These are phyloP conservation scores for Bombus confusus DNA, from an alignment of 1,140 invertebrate species.

Conservation along the genomic window DNA sequence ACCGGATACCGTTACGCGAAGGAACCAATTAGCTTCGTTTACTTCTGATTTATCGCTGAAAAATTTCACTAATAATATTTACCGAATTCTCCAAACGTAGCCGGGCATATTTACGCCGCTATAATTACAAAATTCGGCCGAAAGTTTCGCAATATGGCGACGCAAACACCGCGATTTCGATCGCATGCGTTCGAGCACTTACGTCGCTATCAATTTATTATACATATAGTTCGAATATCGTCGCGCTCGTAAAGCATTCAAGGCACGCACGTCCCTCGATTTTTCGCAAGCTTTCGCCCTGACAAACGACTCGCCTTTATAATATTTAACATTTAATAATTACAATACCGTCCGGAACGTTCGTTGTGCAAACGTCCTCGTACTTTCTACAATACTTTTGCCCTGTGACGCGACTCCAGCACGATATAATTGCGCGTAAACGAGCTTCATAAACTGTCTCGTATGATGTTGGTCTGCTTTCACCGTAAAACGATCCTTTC, in stretches of 20 bases:
- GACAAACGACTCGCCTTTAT: constrained; percentile 6
- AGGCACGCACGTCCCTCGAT: background rate
- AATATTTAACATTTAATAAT: constrained; percentile 21
- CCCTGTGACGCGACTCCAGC: background rate
- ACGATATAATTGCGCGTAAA: constrained; percentile 14
- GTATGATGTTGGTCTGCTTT: background rate
- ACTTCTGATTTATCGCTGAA: too few species aligned
- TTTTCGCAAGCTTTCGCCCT: background rate
- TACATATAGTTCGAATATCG: constrained; percentile 8
- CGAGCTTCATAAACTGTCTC: constrained; percentile 23
- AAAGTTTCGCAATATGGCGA: background rate
- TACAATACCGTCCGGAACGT: background rate
- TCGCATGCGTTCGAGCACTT: constrained; percentile 12
- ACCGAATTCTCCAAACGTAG: background rate
- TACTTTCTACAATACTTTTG: constrained; percentile 8
- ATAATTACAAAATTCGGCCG: background rate
- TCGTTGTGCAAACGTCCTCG: constrained; percentile 15
- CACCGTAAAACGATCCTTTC: constrained; percentile 1
- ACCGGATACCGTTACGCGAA: too few species aligned
- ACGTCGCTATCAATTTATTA: constrained; percentile 4
- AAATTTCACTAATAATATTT: too few species aligned
- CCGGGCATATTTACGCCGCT: background rate
- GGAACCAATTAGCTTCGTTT: too few species aligned
- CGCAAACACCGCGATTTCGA: background rate
- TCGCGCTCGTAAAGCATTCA: constrained; percentile 11